A percentile compares a stretch with the other conserved stretches of the same genome.
Evolutionary conservation across 2,113 vertebrate species (phyloP).

Genomic region (Actinemys pallida): DNA sequence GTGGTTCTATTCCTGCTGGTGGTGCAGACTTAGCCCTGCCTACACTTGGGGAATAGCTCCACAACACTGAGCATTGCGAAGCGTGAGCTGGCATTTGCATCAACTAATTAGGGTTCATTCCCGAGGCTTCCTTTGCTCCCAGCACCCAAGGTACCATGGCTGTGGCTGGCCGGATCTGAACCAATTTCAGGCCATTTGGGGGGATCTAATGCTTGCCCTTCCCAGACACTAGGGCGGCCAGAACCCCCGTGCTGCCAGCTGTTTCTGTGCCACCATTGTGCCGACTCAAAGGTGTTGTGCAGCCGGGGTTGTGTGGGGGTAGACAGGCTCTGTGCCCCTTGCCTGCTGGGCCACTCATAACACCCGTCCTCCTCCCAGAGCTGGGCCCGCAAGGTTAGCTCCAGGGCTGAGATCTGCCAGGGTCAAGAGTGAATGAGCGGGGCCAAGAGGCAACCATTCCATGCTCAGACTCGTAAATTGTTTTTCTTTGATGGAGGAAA

Average conservation of each 20-base stretch:
- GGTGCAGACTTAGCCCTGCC: neutral
- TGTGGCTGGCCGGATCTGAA: neutral
- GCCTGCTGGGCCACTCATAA: neutral
- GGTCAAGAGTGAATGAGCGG: neutral
- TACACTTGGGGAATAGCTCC: neutral
- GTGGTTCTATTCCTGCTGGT: neutral
- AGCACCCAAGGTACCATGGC: neutral
- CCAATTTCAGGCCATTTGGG: neutral
- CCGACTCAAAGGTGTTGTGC: neutral
- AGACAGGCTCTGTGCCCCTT: neutral
- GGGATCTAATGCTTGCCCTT: neutral
- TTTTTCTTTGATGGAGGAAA: neutral
- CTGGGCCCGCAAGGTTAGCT: neutral
- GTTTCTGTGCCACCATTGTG: neutral
- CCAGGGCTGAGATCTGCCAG: neutral
- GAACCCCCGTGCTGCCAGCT: neutral
- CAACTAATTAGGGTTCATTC: neutral
- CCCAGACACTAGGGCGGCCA: neutral
- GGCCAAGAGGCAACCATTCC: neutral
- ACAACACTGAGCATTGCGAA: neutral
- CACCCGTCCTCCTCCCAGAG: neutral
- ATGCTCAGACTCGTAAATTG: neutral
- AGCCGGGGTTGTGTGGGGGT: neutral
- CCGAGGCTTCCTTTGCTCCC: neutral
- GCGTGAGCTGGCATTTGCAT: neutral